These are phyloP conservation scores for Crypturellus undulatus DNA, from an alignment of 2,113 vertebrate genomes.

Conservation along the genomic window DNA sequence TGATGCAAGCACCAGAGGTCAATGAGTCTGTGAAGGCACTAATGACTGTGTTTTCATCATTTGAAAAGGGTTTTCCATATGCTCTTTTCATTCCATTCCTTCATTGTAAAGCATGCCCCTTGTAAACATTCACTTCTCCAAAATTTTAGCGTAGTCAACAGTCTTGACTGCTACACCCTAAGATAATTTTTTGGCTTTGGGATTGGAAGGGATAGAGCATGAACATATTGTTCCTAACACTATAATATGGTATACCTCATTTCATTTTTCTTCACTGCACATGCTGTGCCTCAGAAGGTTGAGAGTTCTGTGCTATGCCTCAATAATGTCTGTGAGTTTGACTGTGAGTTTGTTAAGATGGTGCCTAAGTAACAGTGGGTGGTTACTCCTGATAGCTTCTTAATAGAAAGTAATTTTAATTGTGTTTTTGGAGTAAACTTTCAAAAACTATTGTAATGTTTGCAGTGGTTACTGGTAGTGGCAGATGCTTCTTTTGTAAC, in stretches of 20 bases:
- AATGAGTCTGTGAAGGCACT: background rate
- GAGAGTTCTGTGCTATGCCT: background rate
- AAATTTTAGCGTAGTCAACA: background rate
- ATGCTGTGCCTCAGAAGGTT: too few species aligned
- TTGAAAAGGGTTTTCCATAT: background rate
- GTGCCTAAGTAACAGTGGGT: background rate
- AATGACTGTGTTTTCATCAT: background rate
- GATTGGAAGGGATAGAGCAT: background rate
- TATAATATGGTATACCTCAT: too few species aligned
- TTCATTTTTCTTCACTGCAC: too few species aligned
- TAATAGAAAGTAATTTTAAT: background rate
- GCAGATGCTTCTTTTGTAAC: background rate
- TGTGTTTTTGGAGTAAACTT: background rate
- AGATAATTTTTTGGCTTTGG: background rate
- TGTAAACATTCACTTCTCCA: background rate
- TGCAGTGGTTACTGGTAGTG: too few species aligned
- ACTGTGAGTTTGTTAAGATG: fast-evolving
- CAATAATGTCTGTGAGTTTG: too few species aligned
- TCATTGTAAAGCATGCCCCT: fast-evolving
- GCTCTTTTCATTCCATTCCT: background rate
- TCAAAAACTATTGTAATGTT: too few species aligned
- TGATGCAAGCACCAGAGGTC: background rate
- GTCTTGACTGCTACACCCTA: background rate
- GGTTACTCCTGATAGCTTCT: background rate
- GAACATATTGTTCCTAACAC: too few species aligned